Conservation (phyloP, 2,797 vertebrate genomes). For the Fistularia commersonii region DNA sequence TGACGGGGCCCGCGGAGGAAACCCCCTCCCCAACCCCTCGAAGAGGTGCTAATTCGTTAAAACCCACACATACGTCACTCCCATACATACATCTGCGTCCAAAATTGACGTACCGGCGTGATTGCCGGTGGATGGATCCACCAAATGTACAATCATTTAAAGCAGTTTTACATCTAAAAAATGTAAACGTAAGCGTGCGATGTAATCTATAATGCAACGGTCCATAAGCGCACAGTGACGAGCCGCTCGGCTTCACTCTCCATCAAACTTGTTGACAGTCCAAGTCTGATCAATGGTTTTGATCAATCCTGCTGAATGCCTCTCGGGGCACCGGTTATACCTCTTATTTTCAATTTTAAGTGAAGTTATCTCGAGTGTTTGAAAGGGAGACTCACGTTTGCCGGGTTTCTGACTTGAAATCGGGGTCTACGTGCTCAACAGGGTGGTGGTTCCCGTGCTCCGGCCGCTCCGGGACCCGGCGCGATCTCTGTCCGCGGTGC, state of each 20-base stretch:
- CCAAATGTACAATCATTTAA: too few relatives aligned
- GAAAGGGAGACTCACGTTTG: constrained; percentile 64
- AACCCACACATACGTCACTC: not conserved
- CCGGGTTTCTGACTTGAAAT: constrained; percentile 51
- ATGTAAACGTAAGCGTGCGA: too few relatives aligned
- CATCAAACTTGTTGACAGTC: not conserved
- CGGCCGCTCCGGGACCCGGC: constrained; percentile 27
- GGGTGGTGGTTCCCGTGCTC: constrained; percentile 58
- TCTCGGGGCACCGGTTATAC: too few relatives aligned
- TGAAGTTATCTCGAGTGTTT: not conserved
- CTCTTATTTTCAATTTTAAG: too few relatives aligned
- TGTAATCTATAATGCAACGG: too few relatives aligned
- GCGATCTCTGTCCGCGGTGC: constrained; percentile 66
- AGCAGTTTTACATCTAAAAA: too few relatives aligned
- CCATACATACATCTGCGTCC: not conserved
- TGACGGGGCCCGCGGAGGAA: not conserved
- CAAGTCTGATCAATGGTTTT: too few relatives aligned
- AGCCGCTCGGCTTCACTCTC: not conserved
- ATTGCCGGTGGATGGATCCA: not conserved
- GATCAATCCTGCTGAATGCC: too few relatives aligned
- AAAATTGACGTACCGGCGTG: not conserved
- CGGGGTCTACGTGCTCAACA: constrained; percentile 48
- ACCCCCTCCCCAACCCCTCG: too few relatives aligned
- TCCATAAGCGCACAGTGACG: too few relatives aligned
- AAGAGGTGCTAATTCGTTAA: constrained; percentile 10